Base-by-base conservation (phyloP, 2,113 vertebrate genomes). In the Eleginops maclovinus region DNA sequence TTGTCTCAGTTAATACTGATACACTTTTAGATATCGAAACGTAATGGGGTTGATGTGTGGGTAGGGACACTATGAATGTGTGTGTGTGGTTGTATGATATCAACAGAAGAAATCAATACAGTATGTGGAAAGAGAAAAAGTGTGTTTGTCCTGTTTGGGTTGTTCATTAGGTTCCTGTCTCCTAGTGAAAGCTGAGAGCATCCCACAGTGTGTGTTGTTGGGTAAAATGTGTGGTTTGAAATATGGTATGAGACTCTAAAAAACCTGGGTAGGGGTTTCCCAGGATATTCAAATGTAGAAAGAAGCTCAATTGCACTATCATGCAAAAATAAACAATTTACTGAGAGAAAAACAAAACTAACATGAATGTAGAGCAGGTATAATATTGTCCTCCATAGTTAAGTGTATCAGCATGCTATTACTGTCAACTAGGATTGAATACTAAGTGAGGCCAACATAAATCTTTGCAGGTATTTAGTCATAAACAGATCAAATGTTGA, bases 121-220 rank as follows among this genome's bases (percentile, higher is more conserved):
- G 64, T 64, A 75, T 65, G 79, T 83, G 83, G 84, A 81, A 80
- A 58, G 59, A 77, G 72, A 71, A 83, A 84, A 86, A 65, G 75
- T 78, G 80, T 83, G 50, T 87, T 88, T 90, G 84, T 89, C 84
- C 80, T 89, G 77, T 91, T 89, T 78, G 85, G 75, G 81, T 73
- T 88, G 63, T 76, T 90, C 70, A 77, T 90, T 69, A 80, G 63
- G 62, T 80, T 88, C 76, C 67, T 81, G 78, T 89, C 87, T 91
- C 87, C 82, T 53, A 7, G n/a, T 88, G 85, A 90, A 92, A 91
- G 81, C 60, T 84, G 87, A 90, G 79, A 83, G 71, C 72, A 75
- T 72, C 21, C 65, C 78, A 56, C 63, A 43, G 62, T 61, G 75
- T 80, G 63, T 79, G 74, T 26, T 67, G 67, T 54, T n/a, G n/a